Conservation (phyloP, 1,140 invertebrate genomes). For the Drosophila littoralis region DNA sequence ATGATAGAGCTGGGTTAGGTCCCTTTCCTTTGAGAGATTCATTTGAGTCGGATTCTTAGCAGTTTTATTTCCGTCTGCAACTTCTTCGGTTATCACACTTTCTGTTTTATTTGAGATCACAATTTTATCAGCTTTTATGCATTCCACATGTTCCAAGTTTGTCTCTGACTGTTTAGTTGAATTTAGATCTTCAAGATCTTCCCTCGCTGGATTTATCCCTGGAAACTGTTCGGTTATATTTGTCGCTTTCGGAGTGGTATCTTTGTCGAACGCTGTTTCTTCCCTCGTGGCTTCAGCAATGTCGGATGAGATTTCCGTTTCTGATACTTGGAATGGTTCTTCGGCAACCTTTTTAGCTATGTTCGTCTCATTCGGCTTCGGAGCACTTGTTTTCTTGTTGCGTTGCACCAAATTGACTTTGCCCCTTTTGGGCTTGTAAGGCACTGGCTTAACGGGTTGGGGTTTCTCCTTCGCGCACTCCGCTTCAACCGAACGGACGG, state of each 20-base stretch:
- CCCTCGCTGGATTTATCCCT: not conserved
- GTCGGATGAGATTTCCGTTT: not conserved
- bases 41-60: not conserved
- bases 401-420: conserved; percentile 78
- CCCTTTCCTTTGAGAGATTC: conserved; percentile 23
- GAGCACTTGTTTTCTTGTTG: conserved; percentile 34
- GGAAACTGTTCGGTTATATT: no score
- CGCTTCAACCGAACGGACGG: not conserved
- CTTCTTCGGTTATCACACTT: conserved; percentile 3
- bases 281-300: not conserved
- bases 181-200: not conserved
- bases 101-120: not conserved
- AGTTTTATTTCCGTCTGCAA: no score
- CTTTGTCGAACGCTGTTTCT: not conserved
- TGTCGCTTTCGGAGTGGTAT: not conserved
- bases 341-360: not conserved
- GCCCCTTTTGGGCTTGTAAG: conserved; percentile 57
- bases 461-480: conserved; percentile 16
- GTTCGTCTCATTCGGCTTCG: not conserved
- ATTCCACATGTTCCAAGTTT: not conserved
- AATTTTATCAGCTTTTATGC: not conserved
- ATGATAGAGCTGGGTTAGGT: conserved; percentile 58
- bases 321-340: not conserved
- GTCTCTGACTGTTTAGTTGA: not conserved
- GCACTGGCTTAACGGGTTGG: not conserved